A percentile compares a stretch with the other conserved stretches of the same genome.
Conservation (phyloP, 2,888 invertebrate genomes). For the Ommatoiulus sabulosus region DNA sequence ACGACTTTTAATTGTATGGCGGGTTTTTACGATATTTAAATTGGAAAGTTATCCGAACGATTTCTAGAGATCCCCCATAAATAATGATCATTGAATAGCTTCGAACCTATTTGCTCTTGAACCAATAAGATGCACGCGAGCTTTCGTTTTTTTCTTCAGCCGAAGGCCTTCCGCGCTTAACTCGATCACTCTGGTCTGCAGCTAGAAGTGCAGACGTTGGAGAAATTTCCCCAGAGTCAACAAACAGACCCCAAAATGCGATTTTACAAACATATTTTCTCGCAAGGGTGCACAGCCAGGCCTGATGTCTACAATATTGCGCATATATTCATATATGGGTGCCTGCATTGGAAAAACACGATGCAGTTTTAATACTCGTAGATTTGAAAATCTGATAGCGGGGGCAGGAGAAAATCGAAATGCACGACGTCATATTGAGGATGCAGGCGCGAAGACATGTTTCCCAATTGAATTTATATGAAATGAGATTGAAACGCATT, state of each 20-base stretch:
- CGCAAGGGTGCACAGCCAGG: slow-evolving; percentile 40
- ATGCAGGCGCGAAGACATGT: slow-evolving; percentile 21
- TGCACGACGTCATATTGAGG: slow-evolving; percentile 40
- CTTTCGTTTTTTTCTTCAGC: not conserved
- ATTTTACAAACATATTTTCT: slow-evolving; percentile 43
- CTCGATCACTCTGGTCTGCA: slow-evolving; percentile 38
- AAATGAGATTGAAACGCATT: slow-evolving; percentile 40
- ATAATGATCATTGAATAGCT: slow-evolving; percentile 1
- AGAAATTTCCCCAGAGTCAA: slow-evolving; percentile 43
- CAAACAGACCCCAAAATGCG: slow-evolving; percentile 40
- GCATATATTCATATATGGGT: slow-evolving; percentile 16
- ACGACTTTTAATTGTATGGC: too few species aligned
- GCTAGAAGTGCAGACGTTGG: slow-evolving; percentile 33
- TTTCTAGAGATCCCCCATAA: not conserved
- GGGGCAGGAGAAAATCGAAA: not conserved
- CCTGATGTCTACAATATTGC: slow-evolving; percentile 25
- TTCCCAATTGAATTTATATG: slow-evolving; percentile 42
- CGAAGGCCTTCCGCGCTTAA: not conserved
- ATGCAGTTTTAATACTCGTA: slow-evolving; percentile 43
- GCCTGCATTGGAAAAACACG: slow-evolving; percentile 38
- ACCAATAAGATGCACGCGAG: not conserved
- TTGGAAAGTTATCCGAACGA: not conserved
- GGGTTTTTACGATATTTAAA: not conserved
- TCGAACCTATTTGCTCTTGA: not conserved
- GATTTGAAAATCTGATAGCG: slow-evolving; percentile 43